Evolutionary conservation across 2,113 vertebrate genomes (phyloP), one percentile per base, ranked within the genome.

Genomic region (Pteropus alecto): DNA sequence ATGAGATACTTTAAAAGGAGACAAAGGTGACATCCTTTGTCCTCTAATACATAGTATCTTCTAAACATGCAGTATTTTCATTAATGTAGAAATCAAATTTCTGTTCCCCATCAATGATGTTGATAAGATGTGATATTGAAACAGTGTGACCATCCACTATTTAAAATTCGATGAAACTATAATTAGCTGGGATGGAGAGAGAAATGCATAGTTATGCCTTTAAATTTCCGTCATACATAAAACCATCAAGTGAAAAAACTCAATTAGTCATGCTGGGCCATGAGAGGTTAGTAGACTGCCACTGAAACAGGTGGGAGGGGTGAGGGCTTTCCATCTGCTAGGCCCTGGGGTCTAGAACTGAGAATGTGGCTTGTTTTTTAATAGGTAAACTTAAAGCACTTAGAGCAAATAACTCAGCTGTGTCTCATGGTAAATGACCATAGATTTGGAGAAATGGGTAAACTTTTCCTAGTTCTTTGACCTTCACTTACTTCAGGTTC

Each of bases 311-410:
- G 15, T 13, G 30, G 74, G 46, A 65, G 51, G 58, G 7, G 6
- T 56, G 33, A 43, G 24, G 63, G 78, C 41, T 74, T 68, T 94
- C 74, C 60, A 61, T 76, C 21, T 46, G n/a, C n/a, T 22, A 48
- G 67, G 46, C 79, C 60, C 35, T 33, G 16, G 46, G 88, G 54
- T 91, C 61, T 88, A 43, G 30, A 95, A 86, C 61, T 67, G 68
- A 95, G 77, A 93, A 60, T 82, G 71, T 63, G 16, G 35, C 76
- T 65, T 83, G 73, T 60, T 95, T 67, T 96, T 86, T 86, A 96
- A 97, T 79, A 78, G 86, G 71, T 96, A 84, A 96, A 73, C 92
- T 79, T 87, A 76, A 97, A 94, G 81, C 54, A 73, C n/a, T 85
- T 46, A 9, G 12, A 73, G 11, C 46, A 83, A 94, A 67, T 96